phyloP scores from a whole-genome alignment of 1,140 invertebrate species.

The Thaumetopoea pityocampa region DNA sequence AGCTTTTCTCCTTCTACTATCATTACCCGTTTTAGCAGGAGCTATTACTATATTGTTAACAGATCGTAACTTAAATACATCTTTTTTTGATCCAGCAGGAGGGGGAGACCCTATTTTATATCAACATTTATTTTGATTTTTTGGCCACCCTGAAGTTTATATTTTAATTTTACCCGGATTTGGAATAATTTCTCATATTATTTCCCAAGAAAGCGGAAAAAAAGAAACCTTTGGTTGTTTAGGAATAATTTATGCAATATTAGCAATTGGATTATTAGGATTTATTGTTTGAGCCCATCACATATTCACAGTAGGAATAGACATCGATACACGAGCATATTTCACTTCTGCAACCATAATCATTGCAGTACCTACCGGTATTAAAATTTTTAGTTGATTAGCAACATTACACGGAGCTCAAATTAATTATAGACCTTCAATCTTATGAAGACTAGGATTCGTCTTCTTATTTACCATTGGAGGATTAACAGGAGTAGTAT shows the following conservation, averaged over 20 bases:
- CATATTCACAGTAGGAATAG: constrained; percentile 85
- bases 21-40: constrained; percentile 83
- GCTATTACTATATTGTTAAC: constrained; percentile 84
- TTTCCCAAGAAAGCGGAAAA: constrained; percentile 62
- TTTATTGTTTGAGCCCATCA: constrained; percentile 83
- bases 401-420: constrained; percentile 75
- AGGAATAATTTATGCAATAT: constrained; percentile 35
- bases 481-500: constrained; percentile 79
- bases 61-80: constrained; percentile 83
- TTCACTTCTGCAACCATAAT: constrained; percentile 85
- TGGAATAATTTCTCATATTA: constrained; percentile 81
- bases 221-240: constrained; percentile 33
- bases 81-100: constrained; percentile 81
- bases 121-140: constrained; percentile 89
- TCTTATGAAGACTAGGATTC: constrained; percentile 83
- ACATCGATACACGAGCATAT: constrained; percentile 83
- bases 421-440: constrained; percentile 73
- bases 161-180: constrained; percentile 83
- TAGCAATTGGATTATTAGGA: constrained; percentile 30
- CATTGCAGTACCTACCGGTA: constrained; percentile 81
- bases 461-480: constrained; percentile 82
- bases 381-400: constrained; percentile 83
- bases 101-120: constrained; percentile 84
- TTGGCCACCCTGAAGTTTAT: constrained; percentile 87
- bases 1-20: constrained; percentile 79